phyloP scores from a whole-genome alignment of 2,797 vertebrate genomes.

The Alauda arvensis region DNA sequence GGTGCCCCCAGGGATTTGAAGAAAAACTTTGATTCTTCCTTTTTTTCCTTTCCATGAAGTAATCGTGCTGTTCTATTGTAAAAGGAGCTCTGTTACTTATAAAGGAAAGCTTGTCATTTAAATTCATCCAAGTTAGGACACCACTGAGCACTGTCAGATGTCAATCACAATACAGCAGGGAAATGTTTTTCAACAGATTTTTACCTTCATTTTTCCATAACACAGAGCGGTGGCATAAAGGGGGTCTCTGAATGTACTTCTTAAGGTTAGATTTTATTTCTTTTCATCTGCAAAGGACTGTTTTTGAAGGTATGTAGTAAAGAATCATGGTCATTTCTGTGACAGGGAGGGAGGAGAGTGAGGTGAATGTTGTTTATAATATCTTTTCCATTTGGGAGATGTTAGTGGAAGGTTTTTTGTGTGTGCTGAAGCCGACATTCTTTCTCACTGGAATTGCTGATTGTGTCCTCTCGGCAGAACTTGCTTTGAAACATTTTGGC shows the following conservation, averaged over 20 bases:
- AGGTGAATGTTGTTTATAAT: constrained; percentile 62
- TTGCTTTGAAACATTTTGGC: constrained; percentile 55
- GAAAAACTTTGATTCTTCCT: constrained; percentile 77
- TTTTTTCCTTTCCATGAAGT: constrained; percentile 66
- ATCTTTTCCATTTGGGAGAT: constrained; percentile 53
- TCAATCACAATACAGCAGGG: constrained; percentile 76
- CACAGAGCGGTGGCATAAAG: constrained; percentile 71
- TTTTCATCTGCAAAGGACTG: constrained; percentile 61
- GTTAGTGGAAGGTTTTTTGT: constrained; percentile 47
- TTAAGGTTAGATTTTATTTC: constrained; percentile 62
- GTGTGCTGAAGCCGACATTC: not conserved
- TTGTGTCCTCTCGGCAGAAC: not conserved
- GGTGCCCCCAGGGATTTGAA: constrained; percentile 71
- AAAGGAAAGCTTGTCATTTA: constrained; percentile 80
- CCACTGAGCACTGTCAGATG: constrained; percentile 77
- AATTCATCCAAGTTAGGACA: constrained; percentile 79
- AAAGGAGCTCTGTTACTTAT: constrained; percentile 70
- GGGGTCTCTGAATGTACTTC: constrained; percentile 63
- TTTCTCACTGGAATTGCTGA: constrained; percentile 31
- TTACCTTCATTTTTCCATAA: constrained; percentile 72
- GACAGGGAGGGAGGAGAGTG: constrained; percentile 50
- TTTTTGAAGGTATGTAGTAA: constrained; percentile 61
- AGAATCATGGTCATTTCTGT: constrained; percentile 61
- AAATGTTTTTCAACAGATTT: constrained; percentile 78
- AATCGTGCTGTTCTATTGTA: constrained; percentile 78